Evolutionary conservation across 1,140 invertebrate species (phyloP).

Genomic region (Lepidurus apus): DNA sequence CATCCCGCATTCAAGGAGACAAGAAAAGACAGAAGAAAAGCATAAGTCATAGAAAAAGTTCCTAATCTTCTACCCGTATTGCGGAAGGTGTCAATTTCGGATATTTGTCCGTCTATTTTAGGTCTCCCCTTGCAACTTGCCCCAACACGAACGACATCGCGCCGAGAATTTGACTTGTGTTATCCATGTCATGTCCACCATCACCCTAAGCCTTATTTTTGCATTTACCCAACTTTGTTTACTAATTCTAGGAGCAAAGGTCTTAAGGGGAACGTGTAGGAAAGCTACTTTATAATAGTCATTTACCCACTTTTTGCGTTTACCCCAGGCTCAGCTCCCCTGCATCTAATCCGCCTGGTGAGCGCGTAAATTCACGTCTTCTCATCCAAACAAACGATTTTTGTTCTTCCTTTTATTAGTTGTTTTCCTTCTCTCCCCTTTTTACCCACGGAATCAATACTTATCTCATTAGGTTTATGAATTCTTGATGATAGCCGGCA

Average conservation of each 20-base stretch:
- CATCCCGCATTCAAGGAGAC: not conserved
- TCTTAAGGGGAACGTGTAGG: not conserved
- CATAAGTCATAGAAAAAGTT: not conserved
- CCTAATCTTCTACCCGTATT: not conserved
- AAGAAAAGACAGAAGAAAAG: not conserved
- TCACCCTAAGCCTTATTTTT: slow-evolving; percentile 15
- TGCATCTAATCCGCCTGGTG: not conserved
- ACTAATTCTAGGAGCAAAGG: not conserved
- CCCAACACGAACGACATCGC: not conserved
- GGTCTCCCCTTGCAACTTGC: not conserved
- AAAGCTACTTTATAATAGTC: not conserved
- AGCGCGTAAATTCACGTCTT: not conserved
- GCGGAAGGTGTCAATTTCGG: slow-evolving; percentile 2
- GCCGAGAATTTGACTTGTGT: slow-evolving; percentile 21
- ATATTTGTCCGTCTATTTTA: slow-evolving; percentile 16
- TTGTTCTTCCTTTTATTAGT: not conserved
- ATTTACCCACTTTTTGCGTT: not conserved
- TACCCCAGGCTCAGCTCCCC: not conserved
- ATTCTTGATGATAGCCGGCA: not conserved
- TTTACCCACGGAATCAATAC: not conserved
- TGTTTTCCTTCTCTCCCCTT: not conserved
- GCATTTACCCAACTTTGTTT: slow-evolving; percentile 3
- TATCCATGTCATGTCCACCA: slow-evolving; percentile 14
- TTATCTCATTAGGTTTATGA: slow-evolving; percentile 16
- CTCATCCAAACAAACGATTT: not conserved